These are phyloP conservation scores for Tipula lateralis DNA, from an alignment of 2,888 invertebrate genomes.

Conservation along the genomic window DNA sequence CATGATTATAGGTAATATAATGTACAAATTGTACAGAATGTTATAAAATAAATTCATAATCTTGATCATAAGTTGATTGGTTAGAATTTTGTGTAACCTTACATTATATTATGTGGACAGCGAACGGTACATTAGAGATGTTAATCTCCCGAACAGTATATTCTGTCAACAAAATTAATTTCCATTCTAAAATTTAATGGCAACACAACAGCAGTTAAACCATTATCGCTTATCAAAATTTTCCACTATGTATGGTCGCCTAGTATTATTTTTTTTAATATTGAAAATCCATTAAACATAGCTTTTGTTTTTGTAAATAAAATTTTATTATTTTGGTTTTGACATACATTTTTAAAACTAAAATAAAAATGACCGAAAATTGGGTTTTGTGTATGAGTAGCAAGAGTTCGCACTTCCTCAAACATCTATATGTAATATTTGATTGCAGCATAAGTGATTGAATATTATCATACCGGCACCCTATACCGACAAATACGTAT, in stretches of 20 bases:
- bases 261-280: background rate
- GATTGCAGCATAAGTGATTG: background rate
- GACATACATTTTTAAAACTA: background rate
- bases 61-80: background rate
- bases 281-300: background rate
- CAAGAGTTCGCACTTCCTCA: background rate
- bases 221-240: constrained; percentile 1
- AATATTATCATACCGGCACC: background rate
- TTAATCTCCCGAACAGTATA: background rate
- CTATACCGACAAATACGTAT: background rate
- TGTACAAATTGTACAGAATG: background rate
- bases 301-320: background rate
- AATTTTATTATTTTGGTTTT: constrained; percentile 4
- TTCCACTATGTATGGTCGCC: background rate
- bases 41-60: background rate
- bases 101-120: background rate
- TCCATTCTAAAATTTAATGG: background rate
- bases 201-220: background rate
- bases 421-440: too few species aligned
- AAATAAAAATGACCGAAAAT: background rate
- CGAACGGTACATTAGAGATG: background rate
- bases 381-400: background rate
- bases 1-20: background rate
- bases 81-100: background rate
- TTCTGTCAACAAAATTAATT: background rate